Evolutionary conservation across 2,113 vertebrate genomes (phyloP), one percentile per base, ranked within the genome.

Genomic region (Proteles cristata): DNA sequence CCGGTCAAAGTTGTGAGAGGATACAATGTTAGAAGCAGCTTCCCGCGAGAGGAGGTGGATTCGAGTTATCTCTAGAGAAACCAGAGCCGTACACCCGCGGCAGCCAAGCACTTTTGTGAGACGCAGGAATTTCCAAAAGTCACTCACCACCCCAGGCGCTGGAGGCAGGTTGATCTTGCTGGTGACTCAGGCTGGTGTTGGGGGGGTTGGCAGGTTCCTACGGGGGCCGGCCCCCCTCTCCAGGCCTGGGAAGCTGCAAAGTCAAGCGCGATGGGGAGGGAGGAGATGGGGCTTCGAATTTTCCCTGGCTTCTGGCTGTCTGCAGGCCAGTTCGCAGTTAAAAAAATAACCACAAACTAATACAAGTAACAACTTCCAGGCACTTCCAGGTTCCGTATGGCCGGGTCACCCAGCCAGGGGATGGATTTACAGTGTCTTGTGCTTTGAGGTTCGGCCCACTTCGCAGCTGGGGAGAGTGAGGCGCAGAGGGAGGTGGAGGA

Each of bases 1-100:
- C 80, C 9, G 16, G 79, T 89, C 90, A 69, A 66, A 96, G 82
- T 90, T 61, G 26, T 80, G 82, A 94, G 90, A 85, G 39, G 16
- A 45, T 79, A 79, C 73, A 92, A 65, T 33, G 66, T n/a, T 74
- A 73, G 63, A 89, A 92, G 88, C 21, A 35, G 90, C 55, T 83
- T 83, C 94, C 73, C 45, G 28, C 0, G 2, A 71, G 84, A 92
- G 68, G 95, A 95, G 74, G 73, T 61, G 84, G 74, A 68, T 65
- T 80, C 11, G 50, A 92, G 93, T 92, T 90, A 87, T 53, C 61
- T 80, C 39, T 91, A 14, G 63, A 94, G 88, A 82, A 95, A 77
- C 50, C 58, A 33, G 74, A 85, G 84, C 53, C 68, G 11, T n/a
- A 63, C 58, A 65, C 16, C 12, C 7, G 87, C 55, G 55, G 25